Evolutionary conservation across 2,797 vertebrate genomes (phyloP).

Genomic region (Morelia viridis): DNA sequence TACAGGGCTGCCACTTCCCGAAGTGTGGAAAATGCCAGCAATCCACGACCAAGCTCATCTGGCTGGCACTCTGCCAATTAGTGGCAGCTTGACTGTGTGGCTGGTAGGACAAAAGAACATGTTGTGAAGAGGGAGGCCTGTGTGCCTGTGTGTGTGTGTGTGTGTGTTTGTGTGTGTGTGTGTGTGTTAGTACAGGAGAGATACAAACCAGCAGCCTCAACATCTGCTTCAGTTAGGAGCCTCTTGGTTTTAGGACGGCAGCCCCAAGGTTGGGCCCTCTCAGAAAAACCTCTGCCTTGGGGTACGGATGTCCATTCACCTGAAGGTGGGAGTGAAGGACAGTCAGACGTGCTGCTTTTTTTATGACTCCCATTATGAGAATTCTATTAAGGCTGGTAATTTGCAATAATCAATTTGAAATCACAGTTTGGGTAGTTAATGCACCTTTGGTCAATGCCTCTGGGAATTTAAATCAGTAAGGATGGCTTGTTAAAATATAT

Average conservation of each 20-base stretch:
- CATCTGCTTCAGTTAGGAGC: neutral
- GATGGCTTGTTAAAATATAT: slow-evolving; percentile 7
- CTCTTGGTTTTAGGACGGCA: rapidly evolving
- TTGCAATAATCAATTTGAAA: slow-evolving; percentile 75
- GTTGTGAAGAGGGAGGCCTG: neutral
- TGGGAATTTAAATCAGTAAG: slow-evolving; percentile 59
- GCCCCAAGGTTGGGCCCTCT: neutral
- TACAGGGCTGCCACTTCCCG: slow-evolving; percentile 34
- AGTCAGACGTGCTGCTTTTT: slow-evolving; percentile 35
- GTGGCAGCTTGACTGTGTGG: neutral
- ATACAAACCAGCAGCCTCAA: neutral
- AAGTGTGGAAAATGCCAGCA: neutral
- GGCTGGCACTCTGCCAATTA: neutral
- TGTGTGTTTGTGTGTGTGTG: neutral
- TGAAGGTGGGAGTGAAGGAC: neutral
- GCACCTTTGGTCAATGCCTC: slow-evolving; percentile 65
- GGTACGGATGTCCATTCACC: rapidly evolving
- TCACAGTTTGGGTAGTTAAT: slow-evolving; percentile 75
- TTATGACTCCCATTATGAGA: slow-evolving; percentile 64
- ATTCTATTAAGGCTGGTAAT: slow-evolving; percentile 68
- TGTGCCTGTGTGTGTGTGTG: rapidly evolving
- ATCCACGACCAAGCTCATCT: neutral
- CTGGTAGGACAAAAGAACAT: neutral
- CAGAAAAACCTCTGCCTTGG: rapidly evolving
- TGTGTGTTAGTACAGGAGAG: neutral